Base-by-base conservation (phyloP, 2,888 invertebrate species). In the Thecocarcelia acutangulata region DNA sequence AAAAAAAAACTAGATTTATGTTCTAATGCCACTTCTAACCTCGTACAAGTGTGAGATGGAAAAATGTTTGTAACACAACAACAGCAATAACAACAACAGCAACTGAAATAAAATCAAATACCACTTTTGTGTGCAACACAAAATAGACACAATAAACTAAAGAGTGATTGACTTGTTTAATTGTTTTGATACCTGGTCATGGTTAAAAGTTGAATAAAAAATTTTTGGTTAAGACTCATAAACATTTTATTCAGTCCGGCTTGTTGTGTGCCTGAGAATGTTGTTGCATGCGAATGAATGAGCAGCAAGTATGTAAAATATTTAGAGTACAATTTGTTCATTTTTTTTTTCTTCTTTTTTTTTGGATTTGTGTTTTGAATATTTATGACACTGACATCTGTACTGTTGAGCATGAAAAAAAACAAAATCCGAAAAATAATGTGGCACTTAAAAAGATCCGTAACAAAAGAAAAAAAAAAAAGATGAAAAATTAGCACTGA, bases 151-250 rank as follows among this genome's bases (percentile, higher is more conserved):
- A 44, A 63, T 70, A 63, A 64, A 69, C 28, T 42, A 12, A 40
- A 64, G 68, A 66, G 63, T 83, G 83, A 84, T 83, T 84, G 83
- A 83, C 74, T 85, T 72, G 77, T 72, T 79, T 84, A 84, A 83
- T 84, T 82, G 84, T 82, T 78, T 77, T 80, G 75, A 69, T 84
- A 83, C 83, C 75, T 87, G 88, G 85, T 86, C 88, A 86, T 80
- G 80, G 75, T 73, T 79, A 79, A 73, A 79, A 79, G 28, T 73
- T 70, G 28, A 58, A 58, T 37, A 15, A 58, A 58, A 56, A 58
- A 44, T 13, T 42, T 44, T 56, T 44, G 15, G 54, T 69, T 69
- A 56, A 70, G 69, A 37, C 54, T 73, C 28, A 44, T 40, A 73
- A 63, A 73, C 24, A 54, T 37, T 64, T 4, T 66, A 42, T 63